Base-by-base conservation (phyloP, 1,140 invertebrate genomes). In the Diorhabda sublineata region DNA sequence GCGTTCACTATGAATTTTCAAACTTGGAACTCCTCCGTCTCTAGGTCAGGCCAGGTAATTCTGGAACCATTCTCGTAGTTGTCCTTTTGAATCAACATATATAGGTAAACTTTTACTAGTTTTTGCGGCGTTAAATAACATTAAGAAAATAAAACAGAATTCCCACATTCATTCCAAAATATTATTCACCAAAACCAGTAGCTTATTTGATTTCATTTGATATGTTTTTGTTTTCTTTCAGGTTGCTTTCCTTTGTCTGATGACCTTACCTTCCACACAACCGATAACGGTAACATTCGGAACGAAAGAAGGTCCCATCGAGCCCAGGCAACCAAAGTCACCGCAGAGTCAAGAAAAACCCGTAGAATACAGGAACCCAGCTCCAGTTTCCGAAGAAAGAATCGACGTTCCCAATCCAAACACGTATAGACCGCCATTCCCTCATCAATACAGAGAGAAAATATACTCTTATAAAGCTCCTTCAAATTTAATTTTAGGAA, bases 391-490 rank as follows among this genome's bases (percentile, higher is more conserved):
- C 45, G 80, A 81, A 73, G 63, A 59, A 2, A 58, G 71, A 26
- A 76, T 80, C n/a, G 78, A 80, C 63, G 65, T 77, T 9, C 78
- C 80, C 5, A 80, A 80, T 60, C 77, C 80, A 3, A 69, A 70
- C 52, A 56, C 58, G 2, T 81, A 81, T 69, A 71, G 71, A 61
- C 73, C 80, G 3, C 67, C 74, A 42, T 66, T 76, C 9, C 80
- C 80, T 3, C 74, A 77, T 58, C 79, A 81, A 60, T 81, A 81
- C 64, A 68, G 79, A 52, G 73, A 68, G 3, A 74, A 74, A 66
- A 69, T 81, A 6, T 74, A 74, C 42, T 69, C 77, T 0, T 72
- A 74, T 45, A 77, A 76, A 71, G 77, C 78, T 2, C 72, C 78
- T 57, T 66, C 77, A 2, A 78, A 77, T 47, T 62, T 81, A 8